Conservation (phyloP, 2,797 vertebrate species). For the Micropoecilia bifurca region DNA sequence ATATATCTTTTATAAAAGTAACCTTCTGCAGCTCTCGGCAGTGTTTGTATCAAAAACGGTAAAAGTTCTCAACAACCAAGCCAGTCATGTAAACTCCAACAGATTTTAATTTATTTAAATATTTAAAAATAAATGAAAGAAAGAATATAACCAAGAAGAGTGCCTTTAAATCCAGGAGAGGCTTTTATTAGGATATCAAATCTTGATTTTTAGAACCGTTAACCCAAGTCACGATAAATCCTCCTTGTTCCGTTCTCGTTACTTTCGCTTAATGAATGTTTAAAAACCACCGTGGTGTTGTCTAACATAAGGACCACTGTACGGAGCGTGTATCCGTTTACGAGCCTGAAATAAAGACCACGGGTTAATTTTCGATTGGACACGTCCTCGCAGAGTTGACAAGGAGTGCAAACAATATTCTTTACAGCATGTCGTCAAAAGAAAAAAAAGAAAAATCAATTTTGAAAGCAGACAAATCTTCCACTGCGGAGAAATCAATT, state of each 20-base stretch:
- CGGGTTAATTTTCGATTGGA: slow-evolving; percentile 37
- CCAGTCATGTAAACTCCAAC: background rate
- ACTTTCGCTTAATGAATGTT: slow-evolving; percentile 73
- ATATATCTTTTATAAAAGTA: too few species aligned
- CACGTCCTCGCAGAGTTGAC: slow-evolving; percentile 10
- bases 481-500: background rate
- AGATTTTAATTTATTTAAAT: background rate
- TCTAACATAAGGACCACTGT: slow-evolving; percentile 38
- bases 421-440: background rate
- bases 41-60: background rate
- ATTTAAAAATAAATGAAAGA: background rate
- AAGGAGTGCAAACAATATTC: background rate
- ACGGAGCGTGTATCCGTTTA: slow-evolving; percentile 39
- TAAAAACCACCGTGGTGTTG: slow-evolving; percentile 62
- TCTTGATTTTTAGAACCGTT: background rate
- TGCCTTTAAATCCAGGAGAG: background rate
- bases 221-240: background rate
- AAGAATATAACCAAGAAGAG: background rate
- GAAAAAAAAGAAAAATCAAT: background rate
- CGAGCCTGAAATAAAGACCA: slow-evolving; percentile 30
- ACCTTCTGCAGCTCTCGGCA: too few species aligned
- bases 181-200: background rate
- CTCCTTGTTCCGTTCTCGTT: slow-evolving; percentile 15
- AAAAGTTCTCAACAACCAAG: background rate
- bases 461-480: background rate